A percentile compares a stretch with the other conserved stretches of the same genome.
These are phyloP conservation scores for Drosophila mauritiana DNA, from an alignment of 1,140 invertebrate genomes.

Conservation along the genomic window DNA sequence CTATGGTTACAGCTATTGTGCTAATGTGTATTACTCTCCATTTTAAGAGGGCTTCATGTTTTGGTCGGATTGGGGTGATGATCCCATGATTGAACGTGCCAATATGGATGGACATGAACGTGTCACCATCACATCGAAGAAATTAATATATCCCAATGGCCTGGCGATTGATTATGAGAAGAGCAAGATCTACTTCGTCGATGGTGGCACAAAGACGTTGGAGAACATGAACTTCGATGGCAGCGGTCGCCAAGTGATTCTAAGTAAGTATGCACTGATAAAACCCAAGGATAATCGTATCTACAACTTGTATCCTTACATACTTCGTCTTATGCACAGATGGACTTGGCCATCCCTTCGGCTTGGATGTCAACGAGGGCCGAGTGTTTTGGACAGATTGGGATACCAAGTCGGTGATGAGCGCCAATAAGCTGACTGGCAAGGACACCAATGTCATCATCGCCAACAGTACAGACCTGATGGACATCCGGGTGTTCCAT, in stretches of 20 bases:
- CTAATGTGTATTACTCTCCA: neutral
- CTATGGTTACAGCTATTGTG: neutral
- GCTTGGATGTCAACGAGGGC: constrained; percentile 93
- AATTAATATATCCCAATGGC: constrained; percentile 92
- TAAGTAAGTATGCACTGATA: constrained; percentile 85
- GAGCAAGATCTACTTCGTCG: constrained; percentile 92
- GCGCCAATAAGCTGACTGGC: constrained; percentile 91
- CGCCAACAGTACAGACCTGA: constrained; percentile 89
- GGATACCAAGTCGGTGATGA: constrained; percentile 90
- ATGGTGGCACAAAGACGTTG: constrained; percentile 91
- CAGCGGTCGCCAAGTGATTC: constrained; percentile 88
- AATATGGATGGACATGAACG: constrained; percentile 94
- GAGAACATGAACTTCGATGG: constrained; percentile 94
- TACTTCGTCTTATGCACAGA: constrained; percentile 61
- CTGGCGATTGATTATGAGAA: constrained; percentile 91
- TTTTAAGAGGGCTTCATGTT: constrained; percentile 90
- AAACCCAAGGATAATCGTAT: neutral
- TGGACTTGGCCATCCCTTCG: constrained; percentile 92
- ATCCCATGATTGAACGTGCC: constrained; percentile 92
- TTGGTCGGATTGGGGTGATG: constrained; percentile 95
- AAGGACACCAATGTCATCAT: constrained; percentile 88
- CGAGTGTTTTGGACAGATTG: constrained; percentile 96
- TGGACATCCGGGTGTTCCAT: constrained; percentile 95
- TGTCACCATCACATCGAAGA: constrained; percentile 88
- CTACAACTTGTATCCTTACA: neutral